phyloP scores from a whole-genome alignment of 1,140 invertebrate genomes.

The Aphelinus certus region DNA sequence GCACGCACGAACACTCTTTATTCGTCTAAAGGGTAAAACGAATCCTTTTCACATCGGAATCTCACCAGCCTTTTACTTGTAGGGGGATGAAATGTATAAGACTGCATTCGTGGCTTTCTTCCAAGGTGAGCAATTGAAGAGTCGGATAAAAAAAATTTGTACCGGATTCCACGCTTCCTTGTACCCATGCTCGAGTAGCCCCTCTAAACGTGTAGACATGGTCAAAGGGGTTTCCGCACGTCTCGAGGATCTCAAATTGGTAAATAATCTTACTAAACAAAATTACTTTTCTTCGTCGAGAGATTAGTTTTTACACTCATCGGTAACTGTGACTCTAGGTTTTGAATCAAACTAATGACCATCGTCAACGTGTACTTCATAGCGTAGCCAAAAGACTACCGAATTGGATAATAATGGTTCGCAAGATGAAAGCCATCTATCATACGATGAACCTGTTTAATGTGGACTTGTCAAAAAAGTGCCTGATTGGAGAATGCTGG shows the following conservation, averaged over 20 bases:
- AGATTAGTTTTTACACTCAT: too few relatives aligned
- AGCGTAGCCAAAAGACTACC: slow-evolving; percentile 94
- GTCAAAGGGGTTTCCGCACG: slow-evolving; percentile 92
- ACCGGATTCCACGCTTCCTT: slow-evolving; percentile 96
- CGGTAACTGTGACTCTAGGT: slow-evolving; percentile 60
- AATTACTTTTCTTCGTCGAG: neutral
- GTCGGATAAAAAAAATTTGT: slow-evolving; percentile 97
- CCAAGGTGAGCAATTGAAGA: slow-evolving; percentile 98
- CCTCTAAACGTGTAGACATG: slow-evolving; percentile 92
- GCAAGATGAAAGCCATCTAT: slow-evolving; percentile 94
- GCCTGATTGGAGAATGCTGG: slow-evolving; percentile 97
- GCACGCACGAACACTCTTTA: too few relatives aligned
- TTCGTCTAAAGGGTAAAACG: too few relatives aligned
- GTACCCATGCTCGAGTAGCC: slow-evolving; percentile 95
- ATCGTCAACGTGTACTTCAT: slow-evolving; percentile 90
- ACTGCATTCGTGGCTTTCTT: slow-evolving; percentile 99
- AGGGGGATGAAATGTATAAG: slow-evolving; percentile 94
- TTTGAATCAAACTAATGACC: slow-evolving; percentile 95
- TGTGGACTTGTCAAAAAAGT: slow-evolving; percentile 91
- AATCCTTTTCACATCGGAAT: too few relatives aligned
- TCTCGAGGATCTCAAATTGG: slow-evolving; percentile 95
- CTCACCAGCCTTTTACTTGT: slow-evolving; percentile 43
- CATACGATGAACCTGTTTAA: slow-evolving; percentile 90
- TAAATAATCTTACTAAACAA: slow-evolving; percentile 58
- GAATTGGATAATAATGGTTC: slow-evolving; percentile 94